Percentiles rank a stretch among this genome's conserved stretches.
Conservation (phyloP, 2,888 invertebrate genomes). For the Melinopterus prodromus region DNA sequence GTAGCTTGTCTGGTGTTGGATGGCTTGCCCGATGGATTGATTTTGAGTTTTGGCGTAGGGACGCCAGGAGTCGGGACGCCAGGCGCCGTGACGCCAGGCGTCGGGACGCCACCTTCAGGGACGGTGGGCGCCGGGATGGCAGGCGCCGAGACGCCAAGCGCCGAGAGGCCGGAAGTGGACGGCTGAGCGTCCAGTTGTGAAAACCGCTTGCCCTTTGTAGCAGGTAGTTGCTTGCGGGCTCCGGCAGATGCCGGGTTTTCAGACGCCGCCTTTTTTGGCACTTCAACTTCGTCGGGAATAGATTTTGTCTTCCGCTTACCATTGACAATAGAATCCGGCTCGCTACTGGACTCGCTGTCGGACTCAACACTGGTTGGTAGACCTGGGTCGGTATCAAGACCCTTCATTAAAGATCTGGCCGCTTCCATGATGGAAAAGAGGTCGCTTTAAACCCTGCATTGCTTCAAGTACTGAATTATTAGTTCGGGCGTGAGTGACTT, state of each 20-base stretch:
- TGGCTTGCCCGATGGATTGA: no score
- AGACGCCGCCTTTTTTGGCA: background rate
- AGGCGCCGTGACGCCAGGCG: no score
- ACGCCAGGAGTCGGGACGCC: no score
- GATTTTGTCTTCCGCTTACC: background rate
- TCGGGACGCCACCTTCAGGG: no score
- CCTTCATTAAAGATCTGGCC: background rate
- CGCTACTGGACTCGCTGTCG: background rate
- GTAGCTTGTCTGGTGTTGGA: no score
- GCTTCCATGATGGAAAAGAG: background rate
- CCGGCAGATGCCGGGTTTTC: background rate
- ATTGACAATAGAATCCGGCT: background rate
- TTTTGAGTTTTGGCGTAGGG: background rate
- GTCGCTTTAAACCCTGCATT: background rate
- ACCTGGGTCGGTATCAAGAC: background rate
- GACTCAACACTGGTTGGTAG: background rate
- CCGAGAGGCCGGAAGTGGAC: no score
- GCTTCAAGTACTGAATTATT: background rate
- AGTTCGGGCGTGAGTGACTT: background rate
- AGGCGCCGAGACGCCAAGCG: no score
- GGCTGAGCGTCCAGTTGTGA: no score
- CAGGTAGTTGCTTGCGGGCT: background rate
- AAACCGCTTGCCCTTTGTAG: background rate
- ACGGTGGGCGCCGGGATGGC: no score
- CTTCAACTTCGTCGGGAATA: background rate